Conservation (phyloP, 2,888 invertebrate species). For the Drosophila diplacantha region DNA sequence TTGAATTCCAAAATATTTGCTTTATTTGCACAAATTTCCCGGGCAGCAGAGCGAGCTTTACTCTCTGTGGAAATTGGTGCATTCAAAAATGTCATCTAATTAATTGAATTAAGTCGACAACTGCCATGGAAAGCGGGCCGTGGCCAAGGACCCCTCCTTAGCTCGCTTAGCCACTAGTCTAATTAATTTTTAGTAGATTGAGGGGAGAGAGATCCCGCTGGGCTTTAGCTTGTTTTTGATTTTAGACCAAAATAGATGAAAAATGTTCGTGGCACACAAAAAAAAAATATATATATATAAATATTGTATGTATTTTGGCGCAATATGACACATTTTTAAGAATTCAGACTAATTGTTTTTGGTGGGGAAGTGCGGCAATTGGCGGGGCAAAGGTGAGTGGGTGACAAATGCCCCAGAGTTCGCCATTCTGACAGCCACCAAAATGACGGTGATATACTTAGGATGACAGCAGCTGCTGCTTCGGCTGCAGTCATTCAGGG, state of each 20-base stretch:
- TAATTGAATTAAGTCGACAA: constrained; percentile 45
- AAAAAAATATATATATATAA: constrained; percentile 7
- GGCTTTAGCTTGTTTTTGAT: constrained; percentile 8
- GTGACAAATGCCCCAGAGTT: constrained; percentile 36
- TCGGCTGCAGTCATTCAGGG: constrained; percentile 13
- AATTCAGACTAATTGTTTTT: constrained; percentile 59
- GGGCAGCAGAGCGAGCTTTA: not conserved
- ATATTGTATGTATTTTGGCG: constrained; percentile 35
- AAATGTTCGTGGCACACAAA: constrained; percentile 23
- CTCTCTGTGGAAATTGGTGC: constrained; percentile 25
- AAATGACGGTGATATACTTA: constrained; percentile 26
- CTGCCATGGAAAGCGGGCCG: constrained; percentile 41
- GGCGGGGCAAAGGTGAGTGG: constrained; percentile 34
- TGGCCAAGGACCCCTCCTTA: constrained; percentile 14
- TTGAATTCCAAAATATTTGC: constrained; percentile 13
- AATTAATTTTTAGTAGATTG: constrained; percentile 17
- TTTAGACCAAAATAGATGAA: constrained; percentile 21
- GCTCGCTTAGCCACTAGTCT: constrained; percentile 7
- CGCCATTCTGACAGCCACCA: constrained; percentile 24
- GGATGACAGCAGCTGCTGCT: constrained; percentile 16
- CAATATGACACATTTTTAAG: constrained; percentile 46
- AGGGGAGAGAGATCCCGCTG: constrained; percentile 10
- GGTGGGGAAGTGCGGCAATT: constrained; percentile 13
- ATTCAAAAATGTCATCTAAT: constrained; percentile 41
- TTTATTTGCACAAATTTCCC: constrained; percentile 18